Conservation (phyloP, 2,113 vertebrate species). For the Saguinus imperator region DNA sequence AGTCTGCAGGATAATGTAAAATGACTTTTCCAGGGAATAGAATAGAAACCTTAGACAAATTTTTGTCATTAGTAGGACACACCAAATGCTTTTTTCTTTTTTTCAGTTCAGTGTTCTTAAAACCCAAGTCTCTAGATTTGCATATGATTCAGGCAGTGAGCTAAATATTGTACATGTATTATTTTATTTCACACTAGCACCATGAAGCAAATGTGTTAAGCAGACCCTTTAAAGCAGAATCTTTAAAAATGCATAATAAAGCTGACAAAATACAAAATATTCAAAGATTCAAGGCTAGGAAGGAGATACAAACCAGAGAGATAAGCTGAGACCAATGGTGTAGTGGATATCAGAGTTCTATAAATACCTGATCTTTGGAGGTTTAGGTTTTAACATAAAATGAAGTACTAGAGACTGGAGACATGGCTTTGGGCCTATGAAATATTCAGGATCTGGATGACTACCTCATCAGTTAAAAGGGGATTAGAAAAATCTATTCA, state of each 20-base stretch:
- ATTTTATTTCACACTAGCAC: background rate
- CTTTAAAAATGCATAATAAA: background rate
- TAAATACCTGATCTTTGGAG: background rate
- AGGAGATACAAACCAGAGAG: background rate
- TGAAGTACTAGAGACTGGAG: background rate
- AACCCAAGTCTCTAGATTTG: background rate
- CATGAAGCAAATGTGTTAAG: background rate
- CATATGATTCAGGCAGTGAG: slow-evolving; percentile 1
- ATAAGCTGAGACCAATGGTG: background rate
- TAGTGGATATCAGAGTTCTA: background rate
- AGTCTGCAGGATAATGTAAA: background rate
- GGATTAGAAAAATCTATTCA: background rate
- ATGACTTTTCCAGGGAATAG: background rate
- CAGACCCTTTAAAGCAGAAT: background rate
- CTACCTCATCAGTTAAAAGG: background rate
- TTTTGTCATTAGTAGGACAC: background rate
- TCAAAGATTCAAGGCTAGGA: background rate
- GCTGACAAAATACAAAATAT: background rate
- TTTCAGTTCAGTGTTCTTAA: slow-evolving; percentile 11
- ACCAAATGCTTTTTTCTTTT: background rate
- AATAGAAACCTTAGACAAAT: slow-evolving; percentile 22
- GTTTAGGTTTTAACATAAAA: background rate
- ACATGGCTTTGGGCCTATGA: background rate
- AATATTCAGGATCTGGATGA: background rate
- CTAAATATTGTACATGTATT: background rate